These are phyloP conservation scores for Cladopsammia gracilis DNA, from an alignment of 64 coral and sea anemone genomes.

Conservation along the genomic window DNA sequence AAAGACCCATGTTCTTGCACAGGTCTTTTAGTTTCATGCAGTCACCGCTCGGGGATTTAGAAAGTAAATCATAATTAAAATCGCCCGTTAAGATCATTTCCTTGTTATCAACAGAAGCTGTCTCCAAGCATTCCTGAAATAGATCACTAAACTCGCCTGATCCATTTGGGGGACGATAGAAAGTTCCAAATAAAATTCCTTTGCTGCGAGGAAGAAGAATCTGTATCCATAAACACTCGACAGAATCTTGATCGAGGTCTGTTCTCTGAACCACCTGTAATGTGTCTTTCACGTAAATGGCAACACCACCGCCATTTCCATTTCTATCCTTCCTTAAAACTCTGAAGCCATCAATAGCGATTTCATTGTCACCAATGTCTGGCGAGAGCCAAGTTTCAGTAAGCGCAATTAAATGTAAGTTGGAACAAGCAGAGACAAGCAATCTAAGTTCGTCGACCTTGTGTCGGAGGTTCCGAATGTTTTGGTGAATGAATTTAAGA, in stretches of 20 bases:
- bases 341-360: constrained; percentile 43
- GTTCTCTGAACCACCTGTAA: not conserved
- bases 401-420: constrained; percentile 47
- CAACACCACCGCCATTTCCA: constrained; percentile 43
- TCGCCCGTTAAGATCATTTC: too few relatives aligned
- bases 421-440: constrained; percentile 28
- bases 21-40: too few relatives aligned
- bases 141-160: too few relatives aligned
- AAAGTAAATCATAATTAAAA: too few relatives aligned
- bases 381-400: constrained; percentile 27
- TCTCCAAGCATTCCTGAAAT: too few relatives aligned
- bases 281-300: constrained; percentile 21
- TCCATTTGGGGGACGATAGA: constrained; percentile 33
- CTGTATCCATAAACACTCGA: too few relatives aligned
- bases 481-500: constrained; percentile 2
- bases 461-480: constrained; percentile 22
- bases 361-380: constrained; percentile 25
- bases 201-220: too few relatives aligned
- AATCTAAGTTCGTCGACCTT: constrained; percentile 42
- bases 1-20: too few relatives aligned
- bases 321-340: constrained; percentile 64
- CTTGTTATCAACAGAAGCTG: too few relatives aligned
- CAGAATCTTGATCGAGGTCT: too few relatives aligned
- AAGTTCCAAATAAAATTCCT: constrained; percentile 26
- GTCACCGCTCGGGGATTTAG: too few relatives aligned